These are phyloP conservation scores for Tholera decimalis DNA, from an alignment of 2,888 invertebrate genomes.

Conservation along the genomic window DNA sequence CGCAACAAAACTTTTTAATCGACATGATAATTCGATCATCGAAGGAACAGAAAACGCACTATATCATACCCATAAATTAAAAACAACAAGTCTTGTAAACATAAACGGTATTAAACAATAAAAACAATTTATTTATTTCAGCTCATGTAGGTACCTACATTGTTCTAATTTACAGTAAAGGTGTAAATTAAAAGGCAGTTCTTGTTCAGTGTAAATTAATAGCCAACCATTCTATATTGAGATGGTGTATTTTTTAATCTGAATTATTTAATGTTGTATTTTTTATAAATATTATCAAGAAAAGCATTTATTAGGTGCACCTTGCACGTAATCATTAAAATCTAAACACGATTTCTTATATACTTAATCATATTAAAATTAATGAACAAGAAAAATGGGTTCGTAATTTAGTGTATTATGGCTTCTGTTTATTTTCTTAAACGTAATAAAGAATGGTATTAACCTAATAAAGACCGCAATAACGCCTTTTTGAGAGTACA, in stretches of 20 bases:
- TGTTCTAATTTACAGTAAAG: conserved; percentile 38
- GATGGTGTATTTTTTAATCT: conserved; percentile 2
- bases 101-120: conserved; percentile 24
- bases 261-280: background rate
- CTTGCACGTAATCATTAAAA: background rate
- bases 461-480: conserved; percentile 26
- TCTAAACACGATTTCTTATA: background rate
- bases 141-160: conserved; percentile 36
- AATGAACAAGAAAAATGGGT: background rate
- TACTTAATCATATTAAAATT: background rate
- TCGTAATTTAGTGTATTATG: background rate
- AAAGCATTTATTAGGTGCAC: conserved; percentile 4
- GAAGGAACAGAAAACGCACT: conserved; percentile 8
- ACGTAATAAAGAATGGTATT: conserved; percentile 11
- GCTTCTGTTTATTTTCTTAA: conserved; percentile 7
- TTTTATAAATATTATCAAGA: background rate
- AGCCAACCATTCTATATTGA: conserved; percentile 12
- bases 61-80: conserved; percentile 29
- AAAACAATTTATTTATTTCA: conserved; percentile 37
- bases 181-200: conserved; percentile 46
- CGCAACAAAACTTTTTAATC: background rate
- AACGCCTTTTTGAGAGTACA: conserved; percentile 35
- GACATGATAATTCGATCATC: conserved; percentile 6
- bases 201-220: conserved; percentile 28
- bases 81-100: conserved; percentile 31